Evolutionary conservation across 2,113 vertebrate species (phyloP).

Genomic region (Elgaria multicarinata): DNA sequence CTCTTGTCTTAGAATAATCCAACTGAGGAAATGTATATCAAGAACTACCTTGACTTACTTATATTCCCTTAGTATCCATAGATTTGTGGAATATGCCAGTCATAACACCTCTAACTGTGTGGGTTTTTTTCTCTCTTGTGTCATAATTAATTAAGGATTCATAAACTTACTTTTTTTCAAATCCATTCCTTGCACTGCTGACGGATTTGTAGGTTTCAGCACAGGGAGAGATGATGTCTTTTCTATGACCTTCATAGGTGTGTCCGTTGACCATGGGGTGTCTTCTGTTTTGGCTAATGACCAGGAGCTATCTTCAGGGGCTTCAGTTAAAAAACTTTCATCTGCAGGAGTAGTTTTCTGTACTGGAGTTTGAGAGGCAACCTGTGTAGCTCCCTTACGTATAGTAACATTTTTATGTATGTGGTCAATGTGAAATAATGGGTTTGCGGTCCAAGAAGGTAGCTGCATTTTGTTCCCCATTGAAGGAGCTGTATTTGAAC

Average conservation of each 20-base stretch:
- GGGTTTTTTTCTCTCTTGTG: background rate
- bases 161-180: conserved; percentile 66
- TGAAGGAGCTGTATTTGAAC: conserved; percentile 42
- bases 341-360: conserved; percentile 14
- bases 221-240: conserved; percentile 44
- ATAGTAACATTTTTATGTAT: conserved; percentile 62
- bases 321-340: conserved; percentile 33
- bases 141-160: conserved; percentile 4
- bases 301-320: background rate
- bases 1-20: background rate
- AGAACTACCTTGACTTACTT: background rate
- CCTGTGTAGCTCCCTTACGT: conserved; percentile 39
- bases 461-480: background rate
- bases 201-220: conserved; percentile 26
- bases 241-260: conserved; percentile 27
- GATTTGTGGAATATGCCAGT: background rate
- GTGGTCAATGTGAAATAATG: conserved; percentile 57
- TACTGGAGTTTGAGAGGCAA: conserved; percentile 41
- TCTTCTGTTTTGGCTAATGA: conserved; percentile 9
- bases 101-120: background rate
- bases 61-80: background rate
- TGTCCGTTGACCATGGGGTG: conserved; percentile 23
- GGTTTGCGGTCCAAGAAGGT: conserved; percentile 49
- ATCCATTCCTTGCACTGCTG: conserved; percentile 36
- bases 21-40: background rate